Conservation (phyloP, 2,113 vertebrate species). For the Caranx melampygus region DNA sequence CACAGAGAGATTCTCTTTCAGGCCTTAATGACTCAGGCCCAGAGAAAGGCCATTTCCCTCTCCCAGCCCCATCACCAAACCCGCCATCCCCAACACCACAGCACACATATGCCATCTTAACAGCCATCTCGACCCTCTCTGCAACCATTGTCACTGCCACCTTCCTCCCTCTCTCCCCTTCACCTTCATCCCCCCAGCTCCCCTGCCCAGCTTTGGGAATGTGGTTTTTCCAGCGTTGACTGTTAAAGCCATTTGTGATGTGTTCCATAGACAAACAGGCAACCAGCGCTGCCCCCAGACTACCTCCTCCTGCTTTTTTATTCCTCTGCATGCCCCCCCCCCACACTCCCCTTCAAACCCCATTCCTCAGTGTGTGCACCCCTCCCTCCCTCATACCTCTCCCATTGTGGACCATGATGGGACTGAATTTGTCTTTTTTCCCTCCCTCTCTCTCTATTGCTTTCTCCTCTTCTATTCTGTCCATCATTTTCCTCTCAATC, state of each 20-base stretch:
- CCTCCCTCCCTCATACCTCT: slow-evolving; percentile 37
- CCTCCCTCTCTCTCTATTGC: not conserved
- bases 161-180: not conserved
- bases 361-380: slow-evolving; percentile 55
- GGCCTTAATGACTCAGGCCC: slow-evolving; percentile 51
- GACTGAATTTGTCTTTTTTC: slow-evolving; percentile 23
- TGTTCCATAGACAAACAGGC: slow-evolving; percentile 99
- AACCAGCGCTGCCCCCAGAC: slow-evolving; percentile 95
- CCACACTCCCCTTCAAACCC: slow-evolving; percentile 27
- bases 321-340: slow-evolving; percentile 68
- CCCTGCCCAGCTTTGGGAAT: slow-evolving; percentile 69
- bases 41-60: slow-evolving; percentile 51
- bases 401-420: slow-evolving; percentile 45
- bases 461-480: slow-evolving; percentile 17
- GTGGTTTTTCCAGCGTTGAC: slow-evolving; percentile 83
- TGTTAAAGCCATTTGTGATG: slow-evolving; percentile 87
- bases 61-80: slow-evolving; percentile 36
- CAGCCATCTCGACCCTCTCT: slow-evolving; percentile 8
- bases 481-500: slow-evolving; percentile 25
- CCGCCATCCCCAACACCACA: slow-evolving; percentile 24
- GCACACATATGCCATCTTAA: slow-evolving; percentile 52
- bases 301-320: slow-evolving; percentile 71
- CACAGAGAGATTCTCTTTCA: slow-evolving; percentile 62
- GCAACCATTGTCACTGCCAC: not conserved
- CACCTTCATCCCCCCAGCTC: slow-evolving; percentile 22